Conservation (phyloP, 2,797 vertebrate species). For the Microcaecilia unicolor region DNA sequence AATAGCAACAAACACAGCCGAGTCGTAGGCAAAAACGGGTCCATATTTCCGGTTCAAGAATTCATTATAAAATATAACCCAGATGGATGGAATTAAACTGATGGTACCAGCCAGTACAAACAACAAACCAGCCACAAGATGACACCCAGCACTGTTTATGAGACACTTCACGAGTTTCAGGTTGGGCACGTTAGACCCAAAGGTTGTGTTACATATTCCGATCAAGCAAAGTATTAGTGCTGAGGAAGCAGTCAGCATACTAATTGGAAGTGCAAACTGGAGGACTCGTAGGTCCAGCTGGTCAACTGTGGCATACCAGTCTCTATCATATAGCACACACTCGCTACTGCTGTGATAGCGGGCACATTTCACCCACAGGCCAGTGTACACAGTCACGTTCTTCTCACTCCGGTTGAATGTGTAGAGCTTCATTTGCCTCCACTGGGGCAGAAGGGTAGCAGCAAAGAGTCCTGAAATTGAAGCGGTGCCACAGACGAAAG, state of each 20-base stretch:
- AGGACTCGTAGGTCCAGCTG: slow-evolving; percentile 88
- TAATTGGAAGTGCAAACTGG: slow-evolving; percentile 84
- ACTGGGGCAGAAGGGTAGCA: slow-evolving; percentile 83
- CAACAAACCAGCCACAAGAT: slow-evolving; percentile 82
- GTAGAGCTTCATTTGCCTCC: slow-evolving; percentile 81
- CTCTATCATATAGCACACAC: slow-evolving; percentile 85
- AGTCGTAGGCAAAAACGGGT: slow-evolving; percentile 79
- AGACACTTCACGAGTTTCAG: slow-evolving; percentile 74
- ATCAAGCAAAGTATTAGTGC: slow-evolving; percentile 80
- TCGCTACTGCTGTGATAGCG: slow-evolving; percentile 80
- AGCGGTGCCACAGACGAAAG: slow-evolving; percentile 83
- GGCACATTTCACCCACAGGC: slow-evolving; percentile 92
- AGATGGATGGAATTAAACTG: slow-evolving; percentile 78
- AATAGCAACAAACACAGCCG: slow-evolving; percentile 83
- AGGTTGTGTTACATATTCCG: slow-evolving; percentile 94
- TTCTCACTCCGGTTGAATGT: slow-evolving; percentile 88
- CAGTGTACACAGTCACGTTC: slow-evolving; percentile 85
- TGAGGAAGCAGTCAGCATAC: slow-evolving; percentile 65
- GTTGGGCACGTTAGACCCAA: slow-evolving; percentile 76
- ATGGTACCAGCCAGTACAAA: slow-evolving; percentile 77
- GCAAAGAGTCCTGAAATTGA: slow-evolving; percentile 78
- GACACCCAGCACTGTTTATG: slow-evolving; percentile 89
- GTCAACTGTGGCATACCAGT: slow-evolving; percentile 90
- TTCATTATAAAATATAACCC: slow-evolving; percentile 85
- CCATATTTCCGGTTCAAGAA: slow-evolving; percentile 78